phyloP scores from a whole-genome alignment of 2,113 vertebrate genomes.

The Myxocyprinus asiaticus region DNA sequence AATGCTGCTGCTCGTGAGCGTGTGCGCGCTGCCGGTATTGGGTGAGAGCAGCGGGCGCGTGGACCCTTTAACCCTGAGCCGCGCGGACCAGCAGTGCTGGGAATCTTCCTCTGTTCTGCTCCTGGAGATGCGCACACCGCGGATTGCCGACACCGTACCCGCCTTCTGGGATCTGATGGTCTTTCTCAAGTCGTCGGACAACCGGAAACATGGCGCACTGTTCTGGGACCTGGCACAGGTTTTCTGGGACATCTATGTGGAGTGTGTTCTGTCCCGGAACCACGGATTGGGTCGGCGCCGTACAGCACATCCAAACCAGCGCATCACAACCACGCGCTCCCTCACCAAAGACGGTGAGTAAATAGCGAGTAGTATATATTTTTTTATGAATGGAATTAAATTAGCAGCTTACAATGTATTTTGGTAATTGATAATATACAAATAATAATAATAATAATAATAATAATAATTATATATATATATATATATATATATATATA shows the following conservation, averaged over 20 bases:
- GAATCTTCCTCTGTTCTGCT: conserved; percentile 85
- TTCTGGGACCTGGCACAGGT: conserved; percentile 95
- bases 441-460: too few species aligned
- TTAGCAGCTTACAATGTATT: too few species aligned
- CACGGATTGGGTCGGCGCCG: conserved; percentile 90
- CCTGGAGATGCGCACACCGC: conserved; percentile 87
- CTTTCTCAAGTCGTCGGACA: conserved; percentile 87
- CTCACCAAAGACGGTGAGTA: conserved; percentile 67
- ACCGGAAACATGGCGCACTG: conserved; percentile 84
- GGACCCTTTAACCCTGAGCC: conserved; percentile 79
- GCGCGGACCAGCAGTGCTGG: conserved; percentile 88
- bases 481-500: too few species aligned
- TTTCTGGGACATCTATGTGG: conserved; percentile 94
- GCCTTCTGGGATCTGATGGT: conserved; percentile 95
- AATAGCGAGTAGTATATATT: conserved; percentile 26
- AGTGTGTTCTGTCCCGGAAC: conserved; percentile 89
- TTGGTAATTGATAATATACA: too few species aligned
- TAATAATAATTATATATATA: too few species aligned
- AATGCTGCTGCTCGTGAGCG: conserved; percentile 73
- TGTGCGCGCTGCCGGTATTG: conserved; percentile 66
- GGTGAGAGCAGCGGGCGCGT: conserved; percentile 75
- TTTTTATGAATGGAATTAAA: too few species aligned
- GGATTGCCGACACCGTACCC: conserved; percentile 85
- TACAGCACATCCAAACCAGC: conserved; percentile 61
- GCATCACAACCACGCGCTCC: conserved; percentile 63